Evolutionary conservation across 2,113 vertebrate genomes (phyloP), one percentile per base, ranked within the genome.

Genomic region (Corapipo altera): DNA sequence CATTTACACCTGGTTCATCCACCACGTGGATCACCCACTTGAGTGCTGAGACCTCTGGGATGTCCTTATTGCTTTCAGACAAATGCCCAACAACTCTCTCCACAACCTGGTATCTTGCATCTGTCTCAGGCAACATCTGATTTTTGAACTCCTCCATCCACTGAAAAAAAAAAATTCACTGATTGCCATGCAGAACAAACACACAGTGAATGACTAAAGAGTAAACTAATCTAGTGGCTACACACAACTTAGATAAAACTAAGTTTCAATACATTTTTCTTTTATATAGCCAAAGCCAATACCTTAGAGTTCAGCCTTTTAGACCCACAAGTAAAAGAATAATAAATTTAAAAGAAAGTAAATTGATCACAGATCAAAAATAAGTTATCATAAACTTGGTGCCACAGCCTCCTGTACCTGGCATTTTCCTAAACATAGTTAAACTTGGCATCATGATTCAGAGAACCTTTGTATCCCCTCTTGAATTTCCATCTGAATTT

Each of bases 21-120:
- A 99, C 98, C 82, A 99, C 98, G 2, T 99, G 99, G 89, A 99
- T 97, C 32, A 93, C 97, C 99, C 99, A 99, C 43, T 93, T 48
- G 54, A 99, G 96, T 1, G 97, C 96, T 5, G 98, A 98, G 83
- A 99, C 73, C 81, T 98, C 98, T 12, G 98, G 98, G 72, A 99
- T 54, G 94, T 99, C 99, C 84, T 98, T 97, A 97, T 99, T 99
- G 91, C 98, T 98, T 78, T 99, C 98, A 61, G 96, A 97, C 69
- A 99, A 96, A 91, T 98, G 98, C 78, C 96, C 76, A 61, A 99
- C 97, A 94, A 98, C 95, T 70, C 83, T 94, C 91, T 99, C 98
- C 93, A 99, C 98, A 72, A 98, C 96, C 95, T 98, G 97, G 92
- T 99, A 98, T 43, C 98, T 98, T 6, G 97, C 94, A 77, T 99